phyloP scores from a whole-genome alignment of 2,888 invertebrate species.

The Escarpia spicata region DNA sequence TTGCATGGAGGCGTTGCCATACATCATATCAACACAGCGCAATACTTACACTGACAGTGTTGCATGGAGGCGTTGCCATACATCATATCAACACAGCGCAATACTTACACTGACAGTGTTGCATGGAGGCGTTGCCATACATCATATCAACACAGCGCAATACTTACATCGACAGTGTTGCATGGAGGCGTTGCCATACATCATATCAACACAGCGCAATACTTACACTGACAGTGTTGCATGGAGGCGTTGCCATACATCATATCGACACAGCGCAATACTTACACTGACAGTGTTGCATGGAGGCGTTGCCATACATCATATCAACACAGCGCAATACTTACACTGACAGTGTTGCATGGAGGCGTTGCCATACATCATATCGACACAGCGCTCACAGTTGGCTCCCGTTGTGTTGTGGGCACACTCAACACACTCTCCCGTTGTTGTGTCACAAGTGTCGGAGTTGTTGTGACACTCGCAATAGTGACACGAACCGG shows the following conservation, averaged over 20 bases:
- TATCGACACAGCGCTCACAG: slow-evolving; percentile 46
- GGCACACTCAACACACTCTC: slow-evolving; percentile 78
- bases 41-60: too few species aligned
- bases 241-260: slow-evolving; percentile 16
- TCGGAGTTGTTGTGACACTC: slow-evolving; percentile 90
- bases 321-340: slow-evolving; percentile 29
- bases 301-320: slow-evolving; percentile 42
- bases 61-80: too few species aligned
- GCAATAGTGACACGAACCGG: slow-evolving; percentile 74
- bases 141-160: too few species aligned
- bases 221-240: slow-evolving; percentile 51
- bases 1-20: too few species aligned
- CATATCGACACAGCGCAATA: too few species aligned
- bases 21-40: too few species aligned
- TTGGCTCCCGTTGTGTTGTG: slow-evolving; percentile 43
- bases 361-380: slow-evolving; percentile 47
- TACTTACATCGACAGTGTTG: too few species aligned
- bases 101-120: slow-evolving; percentile 41
- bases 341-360: slow-evolving; percentile 51
- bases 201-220: too few species aligned
- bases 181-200: too few species aligned
- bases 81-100: too few species aligned
- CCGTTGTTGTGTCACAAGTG: slow-evolving; percentile 81
- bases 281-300: slow-evolving; percentile 41
- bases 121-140: slow-evolving; percentile 38